phyloP scores from a whole-genome alignment of 2,113 vertebrate species.

The Pteruthius melanotis region DNA sequence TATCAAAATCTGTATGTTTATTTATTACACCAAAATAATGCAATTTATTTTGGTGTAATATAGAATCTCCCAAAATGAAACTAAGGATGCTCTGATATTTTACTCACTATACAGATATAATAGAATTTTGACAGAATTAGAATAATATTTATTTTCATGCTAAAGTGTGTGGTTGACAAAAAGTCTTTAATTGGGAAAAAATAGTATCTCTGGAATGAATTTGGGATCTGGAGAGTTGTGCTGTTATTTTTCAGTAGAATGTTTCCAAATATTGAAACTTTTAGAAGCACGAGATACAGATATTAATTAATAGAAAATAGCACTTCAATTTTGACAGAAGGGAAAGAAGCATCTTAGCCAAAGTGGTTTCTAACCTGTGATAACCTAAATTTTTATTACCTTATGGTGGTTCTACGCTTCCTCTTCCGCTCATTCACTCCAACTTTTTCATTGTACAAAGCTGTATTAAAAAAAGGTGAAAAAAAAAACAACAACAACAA shows the following conservation, averaged over 20 bases:
- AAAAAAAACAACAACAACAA: background rate
- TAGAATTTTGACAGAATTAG: background rate
- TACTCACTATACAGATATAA: background rate
- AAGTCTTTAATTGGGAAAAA: background rate
- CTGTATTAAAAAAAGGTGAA: slow-evolving; percentile 63
- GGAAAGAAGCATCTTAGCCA: background rate
- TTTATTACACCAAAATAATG: background rate
- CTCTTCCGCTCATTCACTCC: slow-evolving; percentile 93
- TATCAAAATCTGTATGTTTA: background rate
- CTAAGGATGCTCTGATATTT: background rate
- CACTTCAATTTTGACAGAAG: background rate
- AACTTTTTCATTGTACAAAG: slow-evolving; percentile 92
- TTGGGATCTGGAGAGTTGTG: background rate
- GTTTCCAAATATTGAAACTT: background rate
- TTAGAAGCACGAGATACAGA: background rate
- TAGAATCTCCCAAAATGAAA: background rate
- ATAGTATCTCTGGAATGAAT: background rate
- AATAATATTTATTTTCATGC: background rate
- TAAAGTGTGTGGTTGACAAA: background rate
- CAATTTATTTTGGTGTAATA: background rate
- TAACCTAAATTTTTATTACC: slow-evolving; percentile 70
- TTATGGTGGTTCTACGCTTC: slow-evolving; percentile 96
- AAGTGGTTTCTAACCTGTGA: background rate
- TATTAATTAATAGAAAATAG: background rate
- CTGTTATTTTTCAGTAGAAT: background rate